Evolutionary conservation across 1,140 invertebrate genomes (phyloP).

Genomic region (Hyphantria cunea): DNA sequence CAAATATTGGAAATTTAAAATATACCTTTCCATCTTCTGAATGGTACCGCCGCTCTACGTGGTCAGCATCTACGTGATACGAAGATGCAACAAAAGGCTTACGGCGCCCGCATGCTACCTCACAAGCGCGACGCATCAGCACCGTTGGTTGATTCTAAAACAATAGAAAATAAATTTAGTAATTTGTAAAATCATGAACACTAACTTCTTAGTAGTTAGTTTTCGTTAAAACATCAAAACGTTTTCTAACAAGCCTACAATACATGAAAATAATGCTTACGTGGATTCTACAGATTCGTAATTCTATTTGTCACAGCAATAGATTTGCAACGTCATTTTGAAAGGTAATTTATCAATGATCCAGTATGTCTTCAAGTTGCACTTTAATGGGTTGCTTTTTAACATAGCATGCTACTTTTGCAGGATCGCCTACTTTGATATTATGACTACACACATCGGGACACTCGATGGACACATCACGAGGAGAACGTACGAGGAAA

Average conservation of each 20-base stretch:
- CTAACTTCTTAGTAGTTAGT: not conserved
- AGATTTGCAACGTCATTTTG: not conserved
- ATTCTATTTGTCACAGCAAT: not conserved
- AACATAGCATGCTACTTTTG: conserved; percentile 54
- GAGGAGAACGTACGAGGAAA: conserved; percentile 59
- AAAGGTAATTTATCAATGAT: conserved; percentile 40
- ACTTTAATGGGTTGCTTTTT: conserved; percentile 65
- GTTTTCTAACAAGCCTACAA: conserved; percentile 1
- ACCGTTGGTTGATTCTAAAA: conserved; percentile 68
- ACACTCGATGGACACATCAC: conserved; percentile 62
- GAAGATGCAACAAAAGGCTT: conserved; percentile 56
- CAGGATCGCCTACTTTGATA: conserved; percentile 56
- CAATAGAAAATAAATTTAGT: conserved; percentile 35
- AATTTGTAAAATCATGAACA: not conserved
- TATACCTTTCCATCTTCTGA: conserved; percentile 67
- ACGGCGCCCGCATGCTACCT: conserved; percentile 61
- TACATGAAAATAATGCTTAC: conserved; percentile 32
- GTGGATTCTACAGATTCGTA: conserved; percentile 11
- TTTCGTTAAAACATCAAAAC: not conserved
- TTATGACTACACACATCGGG: conserved; percentile 41
- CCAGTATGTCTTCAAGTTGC: conserved; percentile 59
- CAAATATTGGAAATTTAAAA: too few relatives aligned
- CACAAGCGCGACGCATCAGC: conserved; percentile 64
- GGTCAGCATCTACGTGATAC: conserved; percentile 43
- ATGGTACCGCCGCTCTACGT: conserved; percentile 49